These are phyloP conservation scores for Prunella himalayana DNA, from an alignment of 2,113 vertebrate genomes.

Conservation along the genomic window DNA sequence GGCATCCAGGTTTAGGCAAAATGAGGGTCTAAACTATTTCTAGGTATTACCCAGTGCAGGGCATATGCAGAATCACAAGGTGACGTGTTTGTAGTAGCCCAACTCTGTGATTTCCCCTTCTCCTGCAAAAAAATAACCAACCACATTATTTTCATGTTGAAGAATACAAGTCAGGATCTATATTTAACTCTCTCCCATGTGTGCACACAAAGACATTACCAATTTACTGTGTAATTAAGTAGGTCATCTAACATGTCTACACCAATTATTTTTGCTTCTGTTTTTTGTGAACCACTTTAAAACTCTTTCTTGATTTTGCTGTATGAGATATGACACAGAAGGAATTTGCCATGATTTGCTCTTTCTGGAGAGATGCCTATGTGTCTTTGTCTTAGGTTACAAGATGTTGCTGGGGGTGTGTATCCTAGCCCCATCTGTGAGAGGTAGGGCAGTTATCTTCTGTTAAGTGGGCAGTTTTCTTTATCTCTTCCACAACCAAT, in stretches of 20 bases:
- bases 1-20: neutral
- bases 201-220: neutral
- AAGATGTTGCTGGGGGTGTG: neutral
- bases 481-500: neutral
- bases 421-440: neutral
- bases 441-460: neutral
- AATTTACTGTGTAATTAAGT: neutral
- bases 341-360: neutral
- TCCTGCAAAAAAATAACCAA: neutral
- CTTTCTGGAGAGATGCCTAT: neutral
- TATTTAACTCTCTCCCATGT: neutral
- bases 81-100: accelerated
- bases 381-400: neutral
- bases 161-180: neutral
- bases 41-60: neutral
- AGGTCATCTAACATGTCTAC: neutral
- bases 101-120: neutral
- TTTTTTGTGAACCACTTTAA: neutral
- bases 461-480: neutral
- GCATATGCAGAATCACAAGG: accelerated
- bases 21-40: neutral
- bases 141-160: no score
- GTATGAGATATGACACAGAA: neutral
- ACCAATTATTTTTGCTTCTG: neutral
- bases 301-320: neutral